Evolutionary conservation across 2,888 invertebrate species (phyloP).

Genomic region (Caenorhabditis sp.): DNA sequence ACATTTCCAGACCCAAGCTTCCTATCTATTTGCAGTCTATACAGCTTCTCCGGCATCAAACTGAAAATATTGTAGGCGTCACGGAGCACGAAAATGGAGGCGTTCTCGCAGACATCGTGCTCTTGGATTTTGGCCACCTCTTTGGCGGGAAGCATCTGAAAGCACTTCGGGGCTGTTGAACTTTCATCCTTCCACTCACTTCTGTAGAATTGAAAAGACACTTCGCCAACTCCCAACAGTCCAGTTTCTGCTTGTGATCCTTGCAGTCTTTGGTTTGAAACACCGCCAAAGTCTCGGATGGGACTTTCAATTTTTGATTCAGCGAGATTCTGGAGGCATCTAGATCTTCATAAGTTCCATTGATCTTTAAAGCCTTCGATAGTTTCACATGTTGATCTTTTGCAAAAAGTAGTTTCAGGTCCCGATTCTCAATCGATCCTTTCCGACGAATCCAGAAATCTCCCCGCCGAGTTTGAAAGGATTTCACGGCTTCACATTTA

Average conservation of each 20-base stretch:
- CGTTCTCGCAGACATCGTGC: conserved; percentile 52
- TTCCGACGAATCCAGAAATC: conserved; percentile 10
- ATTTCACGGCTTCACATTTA: conserved; percentile 45
- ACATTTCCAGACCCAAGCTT: conserved; percentile 45
- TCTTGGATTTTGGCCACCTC: conserved; percentile 39
- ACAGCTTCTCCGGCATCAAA: conserved; percentile 37
- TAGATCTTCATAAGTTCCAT: neutral
- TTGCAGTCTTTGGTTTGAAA: conserved; percentile 50
- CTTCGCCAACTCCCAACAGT: conserved; percentile 56
- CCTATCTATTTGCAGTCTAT: conserved; percentile 37
- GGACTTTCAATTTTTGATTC: conserved; percentile 24
- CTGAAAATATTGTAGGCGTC: conserved; percentile 49
- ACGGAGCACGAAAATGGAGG: conserved; percentile 44
- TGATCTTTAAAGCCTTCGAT: neutral
- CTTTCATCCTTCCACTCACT: conserved; percentile 14
- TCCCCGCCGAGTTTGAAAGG: conserved; percentile 25
- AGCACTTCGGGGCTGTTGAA: no score
- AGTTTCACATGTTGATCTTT: neutral
- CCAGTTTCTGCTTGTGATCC: conserved; percentile 46
- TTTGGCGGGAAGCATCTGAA: conserved; percentile 48
- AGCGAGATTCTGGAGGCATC: conserved; percentile 15
- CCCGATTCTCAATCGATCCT: conserved; percentile 19
- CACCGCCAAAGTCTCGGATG: conserved; percentile 19
- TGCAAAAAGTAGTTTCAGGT: conserved; percentile 26
- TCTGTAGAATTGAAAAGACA: conserved; percentile 24